Percentiles rank a stretch among this genome's conserved stretches.
phyloP scores from a whole-genome alignment of 2,113 vertebrate species.

The Mohoua ochrocephala region DNA sequence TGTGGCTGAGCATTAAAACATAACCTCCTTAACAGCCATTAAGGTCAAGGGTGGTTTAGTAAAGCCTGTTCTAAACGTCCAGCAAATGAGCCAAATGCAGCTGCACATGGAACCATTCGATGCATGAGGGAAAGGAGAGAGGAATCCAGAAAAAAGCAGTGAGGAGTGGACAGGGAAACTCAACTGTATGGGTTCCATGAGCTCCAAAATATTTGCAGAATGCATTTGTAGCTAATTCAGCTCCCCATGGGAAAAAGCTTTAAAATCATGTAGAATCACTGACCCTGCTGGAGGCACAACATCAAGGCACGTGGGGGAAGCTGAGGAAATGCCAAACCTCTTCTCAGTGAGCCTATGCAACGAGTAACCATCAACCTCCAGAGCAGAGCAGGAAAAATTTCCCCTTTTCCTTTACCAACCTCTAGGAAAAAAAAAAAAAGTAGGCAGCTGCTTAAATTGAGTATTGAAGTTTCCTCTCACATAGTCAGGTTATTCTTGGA shows the following conservation, averaged over 20 bases:
- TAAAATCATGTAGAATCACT: background rate
- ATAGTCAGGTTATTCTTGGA: slow-evolving; percentile 17
- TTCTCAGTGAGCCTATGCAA: background rate
- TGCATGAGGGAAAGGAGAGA: background rate
- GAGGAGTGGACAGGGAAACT: background rate
- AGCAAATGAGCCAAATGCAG: background rate
- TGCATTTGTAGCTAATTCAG: background rate
- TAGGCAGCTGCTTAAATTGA: background rate
- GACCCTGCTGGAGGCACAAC: background rate
- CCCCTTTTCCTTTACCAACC: background rate
- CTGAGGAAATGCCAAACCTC: background rate
- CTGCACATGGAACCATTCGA: background rate
- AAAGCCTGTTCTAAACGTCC: background rate
- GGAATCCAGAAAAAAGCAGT: background rate
- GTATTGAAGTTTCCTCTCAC: slow-evolving; percentile 15
- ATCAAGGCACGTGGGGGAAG: background rate
- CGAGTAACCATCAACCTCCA: background rate
- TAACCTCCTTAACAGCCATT: background rate
- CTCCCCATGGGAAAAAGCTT: background rate
- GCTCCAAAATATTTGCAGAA: background rate
- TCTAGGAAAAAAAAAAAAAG: background rate
- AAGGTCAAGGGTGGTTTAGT: background rate
- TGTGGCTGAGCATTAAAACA: background rate
- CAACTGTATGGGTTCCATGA: background rate
- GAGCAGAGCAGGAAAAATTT: background rate